Evolutionary conservation across 2,797 vertebrate genomes (phyloP), one percentile per base, ranked within the genome.

Genomic region (Hyperoplus lanceolatus): DNA sequence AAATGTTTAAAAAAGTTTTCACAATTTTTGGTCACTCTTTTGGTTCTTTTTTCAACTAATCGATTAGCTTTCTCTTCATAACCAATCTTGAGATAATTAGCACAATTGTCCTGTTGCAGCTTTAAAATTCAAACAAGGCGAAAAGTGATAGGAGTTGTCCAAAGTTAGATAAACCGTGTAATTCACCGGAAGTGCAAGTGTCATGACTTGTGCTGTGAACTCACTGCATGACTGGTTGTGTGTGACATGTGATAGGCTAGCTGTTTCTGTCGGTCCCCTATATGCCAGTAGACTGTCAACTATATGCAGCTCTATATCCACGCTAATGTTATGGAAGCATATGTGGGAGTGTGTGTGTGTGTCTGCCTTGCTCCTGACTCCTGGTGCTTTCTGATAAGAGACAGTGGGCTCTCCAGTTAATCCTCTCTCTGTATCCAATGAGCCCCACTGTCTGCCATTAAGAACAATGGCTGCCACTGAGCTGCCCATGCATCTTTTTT

Each of bases 331-430:
- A 80, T 64, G 70, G 62, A 68, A 84, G 61, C 15, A 21, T 68
- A 38, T 82, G 79, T 79, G 64, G 46, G 51, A 72, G 57, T 70
- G 62, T 70, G 18, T 60, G 21, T 18, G 29, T 73, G 62, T 54
- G 53, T 61, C 53, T 81, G 29, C 29, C 75, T 50, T 72, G 61
- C 71, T 80, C 54, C 73, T 73, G 69, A 83, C 68, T 86, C 54
- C 84, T 91, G 89, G 83, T 85, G 79, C 80, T 58, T 53, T 73
- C 56, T 83, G 89, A 90, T 89, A 86, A 90, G 81, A 86, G 61
- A 45, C 72, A 8, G 80, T 79, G 79, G 77, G 77, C 74, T 64
- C 39, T 64, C 29, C 29, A 72, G 72, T 78, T 89, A 89, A 87
- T 90, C 88, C 85, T 87, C 58, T 57, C 55, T 46, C 58, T 82